Evolutionary conservation across 2,888 invertebrate species (phyloP), one percentile per base, ranked within the genome.

Genomic region (Apamea crenata): DNA sequence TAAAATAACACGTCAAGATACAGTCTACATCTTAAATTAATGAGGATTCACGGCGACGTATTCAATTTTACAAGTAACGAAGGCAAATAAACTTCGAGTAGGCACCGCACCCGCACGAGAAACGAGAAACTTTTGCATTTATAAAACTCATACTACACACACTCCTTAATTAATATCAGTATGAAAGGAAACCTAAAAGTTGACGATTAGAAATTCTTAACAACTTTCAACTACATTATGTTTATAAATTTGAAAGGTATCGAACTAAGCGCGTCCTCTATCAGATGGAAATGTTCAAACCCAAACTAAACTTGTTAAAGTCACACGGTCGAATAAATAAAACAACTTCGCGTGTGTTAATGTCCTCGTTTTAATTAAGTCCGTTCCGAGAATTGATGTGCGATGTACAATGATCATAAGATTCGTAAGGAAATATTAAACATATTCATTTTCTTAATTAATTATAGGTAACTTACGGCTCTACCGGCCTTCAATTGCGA

Each of bases 1-100:
- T 96, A 96, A 96, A 97, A 97, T 96, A 96, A 96, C 96, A 96
- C 94, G 95, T 95, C 95, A 95, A 96, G 96, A 95, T 95, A 95
- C 95, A 93, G 95, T 93, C 95, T 95, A 94, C 96, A 95, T 96
- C 95, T 95, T 95, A 96, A 96, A 96, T 96, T 96, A 97, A 96
- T 96, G 96, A 96, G 95, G 94, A 95, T 94, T 94, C 95, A 93
- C 93, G 90, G 93, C 92, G 92, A 94, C 94, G 94, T 96, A 95
- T 96, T 95, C 95, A 95, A 96, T 96, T 95, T 96, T 95, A 95
- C 95, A 95, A 94, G 94, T 94, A 94, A 95, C 93, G 95, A 95
- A 94, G 93, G 94, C 94, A 95, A 95, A 95, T 95, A 95, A 96
- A 96, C 93, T 95, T 96, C 91, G 93, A 89, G 88, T 89, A 91